Evolutionary conservation across 1,140 invertebrate species (phyloP).

Genomic region (Tenebrio molitor): DNA sequence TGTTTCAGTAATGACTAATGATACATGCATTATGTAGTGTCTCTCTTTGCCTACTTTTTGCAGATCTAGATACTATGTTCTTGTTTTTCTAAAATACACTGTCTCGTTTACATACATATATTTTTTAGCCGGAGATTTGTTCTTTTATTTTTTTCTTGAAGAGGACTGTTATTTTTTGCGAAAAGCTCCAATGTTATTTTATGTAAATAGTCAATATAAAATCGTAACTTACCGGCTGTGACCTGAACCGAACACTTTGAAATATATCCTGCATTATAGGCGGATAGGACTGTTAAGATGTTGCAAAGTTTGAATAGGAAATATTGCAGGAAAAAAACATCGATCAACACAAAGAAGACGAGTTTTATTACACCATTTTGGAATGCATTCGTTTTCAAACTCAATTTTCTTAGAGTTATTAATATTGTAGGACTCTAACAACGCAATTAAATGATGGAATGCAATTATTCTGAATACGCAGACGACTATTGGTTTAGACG

Average conservation of each 20-base stretch:
- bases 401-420: too few relatives aligned
- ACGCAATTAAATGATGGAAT: too few relatives aligned
- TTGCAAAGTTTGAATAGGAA: background rate
- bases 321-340: background rate
- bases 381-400: too few relatives aligned
- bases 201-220: conserved; percentile 35
- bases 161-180: conserved; percentile 15
- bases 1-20: too few relatives aligned
- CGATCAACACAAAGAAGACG: conserved; percentile 6
- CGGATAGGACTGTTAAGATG: conserved; percentile 9
- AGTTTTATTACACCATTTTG: too few relatives aligned
- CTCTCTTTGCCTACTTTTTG: too few relatives aligned
- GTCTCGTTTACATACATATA: background rate
- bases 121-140: background rate
- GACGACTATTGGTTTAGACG: too few relatives aligned
- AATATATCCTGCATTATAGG: conserved; percentile 21
- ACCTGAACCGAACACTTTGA: conserved; percentile 24
- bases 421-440: too few relatives aligned
- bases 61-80: too few relatives aligned
- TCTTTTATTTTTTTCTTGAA: conserved; percentile 25
- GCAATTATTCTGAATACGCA: too few relatives aligned
- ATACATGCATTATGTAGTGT: too few relatives aligned
- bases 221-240: conserved; percentile 21
- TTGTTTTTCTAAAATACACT: too few relatives aligned
- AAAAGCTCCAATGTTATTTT: conserved; percentile 26